Evolutionary conservation across 2,113 vertebrate genomes (phyloP).

Genomic region (Heliornis fulica): DNA sequence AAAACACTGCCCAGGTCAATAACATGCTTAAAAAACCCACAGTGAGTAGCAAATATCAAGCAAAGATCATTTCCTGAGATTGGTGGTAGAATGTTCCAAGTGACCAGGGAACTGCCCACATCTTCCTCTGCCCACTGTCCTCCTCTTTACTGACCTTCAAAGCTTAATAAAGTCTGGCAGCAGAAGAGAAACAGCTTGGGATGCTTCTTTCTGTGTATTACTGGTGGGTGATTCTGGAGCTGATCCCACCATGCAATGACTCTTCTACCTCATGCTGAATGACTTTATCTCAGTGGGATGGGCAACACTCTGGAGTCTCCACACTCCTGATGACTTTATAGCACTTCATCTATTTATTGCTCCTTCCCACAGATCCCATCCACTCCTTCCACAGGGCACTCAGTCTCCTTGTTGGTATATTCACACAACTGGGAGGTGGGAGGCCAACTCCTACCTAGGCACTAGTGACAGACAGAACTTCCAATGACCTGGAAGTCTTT

Average conservation of each 20-base stretch:
- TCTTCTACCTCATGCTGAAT: background rate
- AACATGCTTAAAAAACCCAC: background rate
- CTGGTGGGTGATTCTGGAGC: background rate
- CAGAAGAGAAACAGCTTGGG: background rate
- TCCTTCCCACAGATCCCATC: background rate
- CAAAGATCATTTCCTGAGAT: background rate
- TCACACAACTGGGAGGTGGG: background rate
- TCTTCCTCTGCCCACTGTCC: background rate
- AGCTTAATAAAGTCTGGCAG: background rate
- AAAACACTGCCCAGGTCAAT: background rate
- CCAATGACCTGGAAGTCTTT: background rate
- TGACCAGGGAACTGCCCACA: background rate
- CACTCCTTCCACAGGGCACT: background rate
- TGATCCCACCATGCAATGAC: background rate
- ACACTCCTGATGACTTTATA: background rate
- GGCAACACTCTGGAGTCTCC: background rate
- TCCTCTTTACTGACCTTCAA: background rate
- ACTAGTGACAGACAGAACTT: background rate
- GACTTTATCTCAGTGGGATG: background rate
- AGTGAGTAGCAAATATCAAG: background rate
- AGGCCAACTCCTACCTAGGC: background rate
- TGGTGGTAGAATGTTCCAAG: background rate
- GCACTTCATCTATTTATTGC: background rate
- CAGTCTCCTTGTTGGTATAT: background rate
- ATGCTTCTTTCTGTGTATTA: background rate